Evolutionary conservation across 2,888 invertebrate genomes (phyloP).

Genomic region (Anticlea derivata): DNA sequence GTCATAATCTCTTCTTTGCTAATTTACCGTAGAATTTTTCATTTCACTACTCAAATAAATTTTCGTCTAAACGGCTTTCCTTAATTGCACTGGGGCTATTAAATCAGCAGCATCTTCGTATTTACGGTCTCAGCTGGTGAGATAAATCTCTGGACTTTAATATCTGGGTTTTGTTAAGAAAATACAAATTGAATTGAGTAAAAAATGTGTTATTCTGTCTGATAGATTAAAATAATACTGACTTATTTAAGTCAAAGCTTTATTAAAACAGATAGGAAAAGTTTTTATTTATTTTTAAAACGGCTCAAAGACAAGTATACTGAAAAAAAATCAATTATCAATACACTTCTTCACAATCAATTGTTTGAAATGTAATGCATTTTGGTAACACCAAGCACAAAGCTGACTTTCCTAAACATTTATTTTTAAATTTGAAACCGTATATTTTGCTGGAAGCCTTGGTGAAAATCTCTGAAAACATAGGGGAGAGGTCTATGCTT

Average conservation of each 20-base stretch:
- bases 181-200: constrained; percentile 22
- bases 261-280: too few relatives aligned
- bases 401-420: too few relatives aligned
- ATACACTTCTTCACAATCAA: too few relatives aligned
- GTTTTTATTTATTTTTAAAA: too few relatives aligned
- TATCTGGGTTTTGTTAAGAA: constrained; percentile 25
- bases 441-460: too few relatives aligned
- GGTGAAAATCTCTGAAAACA: too few relatives aligned
- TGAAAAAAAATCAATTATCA: too few relatives aligned
- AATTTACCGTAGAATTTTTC: constrained; percentile 27
- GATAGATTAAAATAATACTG: not conserved
- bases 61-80: constrained; percentile 26
- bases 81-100: constrained; percentile 33
- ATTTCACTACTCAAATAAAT: constrained; percentile 34
- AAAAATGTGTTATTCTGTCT: constrained; percentile 11
- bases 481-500: too few relatives aligned
- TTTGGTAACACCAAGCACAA: too few relatives aligned
- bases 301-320: too few relatives aligned
- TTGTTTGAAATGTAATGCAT: too few relatives aligned
- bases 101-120: constrained; percentile 33
- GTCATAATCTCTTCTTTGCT: constrained; percentile 25
- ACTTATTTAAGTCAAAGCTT: not conserved
- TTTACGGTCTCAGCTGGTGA: constrained; percentile 28
- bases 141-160: constrained; percentile 25
- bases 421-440: too few relatives aligned